A percentile compares a stretch with the other conserved stretches of the same genome.
Conservation (phyloP, 2,113 vertebrate species). For the Oreochromis niloticus region DNA sequence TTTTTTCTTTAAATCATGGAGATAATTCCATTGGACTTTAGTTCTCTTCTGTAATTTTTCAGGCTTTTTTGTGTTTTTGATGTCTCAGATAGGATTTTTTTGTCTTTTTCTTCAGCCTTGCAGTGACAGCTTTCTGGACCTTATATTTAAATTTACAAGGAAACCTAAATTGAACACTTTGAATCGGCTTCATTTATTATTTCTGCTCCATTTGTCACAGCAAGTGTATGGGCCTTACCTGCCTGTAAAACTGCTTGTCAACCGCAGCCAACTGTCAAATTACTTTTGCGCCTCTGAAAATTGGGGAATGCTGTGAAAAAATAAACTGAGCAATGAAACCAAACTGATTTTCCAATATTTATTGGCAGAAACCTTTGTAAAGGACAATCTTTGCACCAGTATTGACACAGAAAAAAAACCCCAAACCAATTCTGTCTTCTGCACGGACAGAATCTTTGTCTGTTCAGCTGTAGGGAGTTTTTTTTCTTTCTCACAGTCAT, state of each 20-base stretch:
- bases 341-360: neutral
- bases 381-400: neutral
- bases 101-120: neutral
- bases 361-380: neutral
- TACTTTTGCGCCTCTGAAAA: neutral
- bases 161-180: neutral
- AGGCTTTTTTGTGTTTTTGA: neutral
- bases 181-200: neutral
- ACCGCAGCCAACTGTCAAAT: neutral
- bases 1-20: rapidly evolving
- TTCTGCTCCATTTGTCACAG: neutral
- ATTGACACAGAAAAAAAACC: neutral
- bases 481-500: neutral
- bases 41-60: rapidly evolving
- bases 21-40: neutral
- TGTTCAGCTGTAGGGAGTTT: neutral
- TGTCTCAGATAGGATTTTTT: neutral
- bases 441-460: neutral
- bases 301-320: neutral
- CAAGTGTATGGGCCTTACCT: neutral
- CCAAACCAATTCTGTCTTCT: neutral
- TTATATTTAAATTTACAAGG: neutral
- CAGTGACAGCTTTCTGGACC: neutral
- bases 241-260: neutral
- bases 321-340: neutral